Evolutionary conservation across 2,113 vertebrate species (phyloP), one percentile per base, ranked within the genome.

Genomic region (Pelecanoides urinatrix): DNA sequence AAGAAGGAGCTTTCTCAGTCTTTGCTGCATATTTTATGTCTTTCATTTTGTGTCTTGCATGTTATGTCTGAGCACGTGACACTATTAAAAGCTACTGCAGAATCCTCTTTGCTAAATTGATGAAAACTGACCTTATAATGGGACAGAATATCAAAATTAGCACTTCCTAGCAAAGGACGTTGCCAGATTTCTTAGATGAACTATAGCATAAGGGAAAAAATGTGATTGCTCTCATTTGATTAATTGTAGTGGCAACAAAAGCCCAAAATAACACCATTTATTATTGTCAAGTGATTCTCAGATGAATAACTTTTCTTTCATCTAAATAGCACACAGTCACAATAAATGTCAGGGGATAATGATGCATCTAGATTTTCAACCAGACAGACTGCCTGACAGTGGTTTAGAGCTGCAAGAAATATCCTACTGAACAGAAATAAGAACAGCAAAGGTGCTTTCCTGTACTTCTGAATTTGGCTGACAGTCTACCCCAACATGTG

Each of bases 241-340:
- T 97, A 97, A 96, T 86, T 94, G 82, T 93, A 86, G 75, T 72
- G 74, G 72, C 92, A 97, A 97, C 67, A 96, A 91, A 86, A 94
- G 55, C 82, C 50, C 47, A 65, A 93, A 96, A 93, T 72, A 96
- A 71, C 56, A 91, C 50, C 73, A 93, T 94, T 97, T 93, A 89
- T 95, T 95, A 91, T 79, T 96, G 91, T 95, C 95, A 96, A 87
- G 38, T 88, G 59, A 89, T 89, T 94, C 90, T 74, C 88, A 77
- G 76, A 94, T 83, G 85, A 93, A 70, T 87, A 96, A 94, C 61
- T 90, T 96, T 61, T 91, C 86, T 91, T 94, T 92, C 91, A 18
- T 94, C 71, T 65, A 94, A 90, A 70, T 58, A 78, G 68, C 66
- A 56, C 21, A 65, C 53, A 91, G 82, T 79, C 90, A 93, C 66